Conservation (phyloP, 2,113 vertebrate species). For the Clinocottus analis region DNA sequence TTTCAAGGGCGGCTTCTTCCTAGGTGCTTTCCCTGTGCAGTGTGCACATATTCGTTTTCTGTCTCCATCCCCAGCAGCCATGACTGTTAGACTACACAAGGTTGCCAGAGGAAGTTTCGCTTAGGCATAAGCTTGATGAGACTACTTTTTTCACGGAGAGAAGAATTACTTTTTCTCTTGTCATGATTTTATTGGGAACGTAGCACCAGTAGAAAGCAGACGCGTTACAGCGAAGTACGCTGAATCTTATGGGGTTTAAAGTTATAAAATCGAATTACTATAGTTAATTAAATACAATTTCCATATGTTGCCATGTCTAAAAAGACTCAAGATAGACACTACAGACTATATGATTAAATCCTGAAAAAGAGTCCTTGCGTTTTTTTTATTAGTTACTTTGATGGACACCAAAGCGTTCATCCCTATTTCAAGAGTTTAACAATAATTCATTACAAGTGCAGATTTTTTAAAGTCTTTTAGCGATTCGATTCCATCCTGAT, state of each 20-base stretch:
- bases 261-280: background rate
- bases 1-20: background rate
- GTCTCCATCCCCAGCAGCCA: background rate
- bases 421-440: no score
- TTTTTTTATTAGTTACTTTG: no score
- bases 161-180: background rate
- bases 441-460: no score
- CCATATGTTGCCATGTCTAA: background rate
- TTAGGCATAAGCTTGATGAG: background rate
- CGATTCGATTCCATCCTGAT: no score
- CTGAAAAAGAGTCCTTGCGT: no score
- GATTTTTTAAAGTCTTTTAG: no score
- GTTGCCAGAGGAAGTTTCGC: background rate
- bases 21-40: background rate
- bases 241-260: background rate
- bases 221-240: background rate
- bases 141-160: background rate
- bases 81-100: background rate
- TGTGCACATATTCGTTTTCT: background rate
- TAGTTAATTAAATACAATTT: background rate
- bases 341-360: background rate
- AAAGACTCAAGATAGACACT: background rate
- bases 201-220: background rate
- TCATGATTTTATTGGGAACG: background rate
- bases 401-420: background rate